Evolutionary conservation across 2,113 vertebrate species (phyloP).

Genomic region (Capra hircus): DNA sequence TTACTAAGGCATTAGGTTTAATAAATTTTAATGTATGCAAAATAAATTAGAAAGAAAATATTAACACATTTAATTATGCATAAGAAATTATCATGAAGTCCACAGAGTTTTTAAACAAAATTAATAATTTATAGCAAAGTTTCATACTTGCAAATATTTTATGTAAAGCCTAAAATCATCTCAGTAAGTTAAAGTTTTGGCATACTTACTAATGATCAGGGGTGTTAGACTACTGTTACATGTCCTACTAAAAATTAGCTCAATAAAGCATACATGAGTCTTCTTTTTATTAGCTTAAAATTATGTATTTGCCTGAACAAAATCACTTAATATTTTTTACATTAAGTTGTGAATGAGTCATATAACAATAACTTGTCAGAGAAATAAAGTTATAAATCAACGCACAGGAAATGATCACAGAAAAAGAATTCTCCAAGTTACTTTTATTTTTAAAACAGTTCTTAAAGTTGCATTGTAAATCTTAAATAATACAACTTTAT

Average conservation of each 20-base stretch:
- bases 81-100: conserved; percentile 14
- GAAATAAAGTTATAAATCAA: conserved; percentile 55
- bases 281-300: neutral
- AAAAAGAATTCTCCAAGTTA: conserved; percentile 50
- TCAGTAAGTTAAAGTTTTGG: neutral
- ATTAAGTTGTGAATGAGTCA: conserved; percentile 43
- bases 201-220: neutral
- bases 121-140: neutral
- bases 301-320: neutral
- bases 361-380: conserved; percentile 37
- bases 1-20: neutral
- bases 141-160: neutral
- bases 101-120: neutral
- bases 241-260: neutral
- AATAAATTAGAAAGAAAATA: conserved; percentile 25
- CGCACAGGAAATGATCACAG: conserved; percentile 55
- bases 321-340: conserved; percentile 32
- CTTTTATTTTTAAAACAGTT: conserved; percentile 46
- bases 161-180: neutral
- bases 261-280: neutral
- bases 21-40: neutral
- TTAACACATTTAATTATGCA: conserved; percentile 20
- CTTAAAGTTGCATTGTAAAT: conserved; percentile 44
- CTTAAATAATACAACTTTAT: conserved; percentile 28
- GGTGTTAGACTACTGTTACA: neutral